Conservation (phyloP, 2,888 invertebrate species). For the Gonocerus acuteangulatus region DNA sequence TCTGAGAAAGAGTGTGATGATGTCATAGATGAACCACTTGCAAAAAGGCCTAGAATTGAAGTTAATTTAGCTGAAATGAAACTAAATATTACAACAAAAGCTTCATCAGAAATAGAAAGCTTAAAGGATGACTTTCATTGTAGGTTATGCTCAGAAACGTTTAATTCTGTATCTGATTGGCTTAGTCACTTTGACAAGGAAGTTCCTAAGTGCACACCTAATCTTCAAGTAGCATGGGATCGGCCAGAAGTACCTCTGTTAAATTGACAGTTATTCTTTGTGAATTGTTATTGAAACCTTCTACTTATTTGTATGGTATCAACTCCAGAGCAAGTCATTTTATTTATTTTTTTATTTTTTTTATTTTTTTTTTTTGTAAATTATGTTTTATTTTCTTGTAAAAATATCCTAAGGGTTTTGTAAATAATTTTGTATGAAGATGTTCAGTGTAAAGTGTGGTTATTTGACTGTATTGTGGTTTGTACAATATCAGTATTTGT, state of each 20-base stretch:
- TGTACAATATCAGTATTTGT: not conserved
- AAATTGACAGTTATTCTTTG: not conserved
- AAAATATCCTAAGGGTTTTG: not conserved
- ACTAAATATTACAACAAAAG: not conserved
- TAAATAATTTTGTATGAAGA: no score
- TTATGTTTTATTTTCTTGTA: not conserved
- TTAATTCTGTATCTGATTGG: conserved; percentile 11
- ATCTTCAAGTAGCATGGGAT: conserved; percentile 11
- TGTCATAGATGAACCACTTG: not conserved
- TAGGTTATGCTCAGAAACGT: not conserved
- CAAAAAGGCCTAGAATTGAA: conserved; percentile 16
- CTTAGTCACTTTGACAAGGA: conserved; percentile 3
- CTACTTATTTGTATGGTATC: not conserved
- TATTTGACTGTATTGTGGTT: no score
- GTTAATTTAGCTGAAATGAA: conserved; percentile 12
- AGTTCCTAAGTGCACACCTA: conserved; percentile 23
- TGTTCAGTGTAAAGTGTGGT: no score
- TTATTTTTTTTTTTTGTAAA: not conserved
- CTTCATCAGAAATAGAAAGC: not conserved
- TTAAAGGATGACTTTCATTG: not conserved
- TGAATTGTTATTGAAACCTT: not conserved
- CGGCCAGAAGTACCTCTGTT: not conserved
- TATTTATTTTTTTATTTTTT: not conserved
- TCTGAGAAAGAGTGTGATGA: no score
- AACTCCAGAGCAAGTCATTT: not conserved